Conservation (phyloP, 1,140 invertebrate species). For the Berghia stephanieae region DNA sequence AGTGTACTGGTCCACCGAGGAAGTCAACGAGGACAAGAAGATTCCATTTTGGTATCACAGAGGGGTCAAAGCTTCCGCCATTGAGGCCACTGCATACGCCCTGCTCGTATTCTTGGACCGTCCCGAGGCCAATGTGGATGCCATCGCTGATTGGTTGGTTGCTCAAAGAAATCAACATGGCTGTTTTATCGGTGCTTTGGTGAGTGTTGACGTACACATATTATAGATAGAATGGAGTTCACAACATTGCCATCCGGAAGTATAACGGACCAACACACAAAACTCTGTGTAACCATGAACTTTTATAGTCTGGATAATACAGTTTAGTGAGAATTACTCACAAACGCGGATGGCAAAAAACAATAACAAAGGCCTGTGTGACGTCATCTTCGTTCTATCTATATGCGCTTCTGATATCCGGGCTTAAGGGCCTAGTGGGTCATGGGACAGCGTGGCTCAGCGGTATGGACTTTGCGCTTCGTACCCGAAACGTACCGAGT, state of each 20-base stretch:
- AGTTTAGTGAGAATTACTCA: background rate
- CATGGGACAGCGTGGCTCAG: too few relatives aligned
- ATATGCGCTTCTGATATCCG: background rate
- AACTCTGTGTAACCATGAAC: background rate
- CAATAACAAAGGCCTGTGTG: too few relatives aligned
- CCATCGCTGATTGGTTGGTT: constrained; percentile 39
- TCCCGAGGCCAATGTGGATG: constrained; percentile 12
- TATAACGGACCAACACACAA: too few relatives aligned
- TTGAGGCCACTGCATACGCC: constrained; percentile 38
- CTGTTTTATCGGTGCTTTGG: constrained; percentile 35
- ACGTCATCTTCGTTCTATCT: too few relatives aligned
- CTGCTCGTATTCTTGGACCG: constrained; percentile 31
- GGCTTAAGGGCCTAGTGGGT: background rate
- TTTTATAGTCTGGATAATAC: background rate
- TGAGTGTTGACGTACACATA: background rate
- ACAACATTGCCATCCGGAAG: too few relatives aligned
- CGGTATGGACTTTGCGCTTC: too few relatives aligned
- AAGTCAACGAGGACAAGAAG: background rate
- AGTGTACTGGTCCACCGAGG: constrained; percentile 29
- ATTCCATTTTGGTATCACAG: constrained; percentile 34
- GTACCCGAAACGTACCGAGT: too few relatives aligned
- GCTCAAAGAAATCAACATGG: constrained; percentile 32
- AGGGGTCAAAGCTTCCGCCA: constrained; percentile 26
- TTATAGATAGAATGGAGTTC: background rate
- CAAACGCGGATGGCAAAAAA: too few relatives aligned